Conservation (phyloP, 2,113 vertebrate genomes). For the Diglossa brunneiventris region DNA sequence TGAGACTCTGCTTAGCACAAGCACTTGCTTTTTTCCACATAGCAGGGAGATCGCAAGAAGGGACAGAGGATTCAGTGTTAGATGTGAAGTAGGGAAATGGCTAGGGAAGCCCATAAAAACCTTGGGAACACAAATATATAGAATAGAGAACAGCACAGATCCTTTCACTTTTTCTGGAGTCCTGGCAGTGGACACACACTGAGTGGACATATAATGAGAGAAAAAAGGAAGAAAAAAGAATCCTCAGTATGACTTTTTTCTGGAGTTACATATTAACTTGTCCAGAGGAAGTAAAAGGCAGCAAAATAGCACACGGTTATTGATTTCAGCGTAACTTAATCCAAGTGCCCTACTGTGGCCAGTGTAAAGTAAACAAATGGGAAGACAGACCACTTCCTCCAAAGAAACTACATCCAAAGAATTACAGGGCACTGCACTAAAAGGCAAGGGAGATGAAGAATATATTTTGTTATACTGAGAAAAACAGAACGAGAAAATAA, state of each 20-base stretch:
- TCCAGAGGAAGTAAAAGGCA: background rate
- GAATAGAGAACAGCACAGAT: background rate
- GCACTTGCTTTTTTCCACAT: background rate
- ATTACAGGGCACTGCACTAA: background rate
- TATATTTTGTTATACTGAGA: background rate
- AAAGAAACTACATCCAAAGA: background rate
- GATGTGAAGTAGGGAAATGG: background rate
- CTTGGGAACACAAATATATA: background rate
- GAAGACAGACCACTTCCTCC: background rate
- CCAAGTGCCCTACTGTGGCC: background rate
- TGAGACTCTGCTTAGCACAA: background rate
- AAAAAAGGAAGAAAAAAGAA: accelerated
- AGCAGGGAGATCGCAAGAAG: background rate
- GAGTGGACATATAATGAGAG: background rate
- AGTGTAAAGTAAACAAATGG: background rate
- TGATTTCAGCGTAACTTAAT: background rate
- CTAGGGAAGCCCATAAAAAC: background rate
- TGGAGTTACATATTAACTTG: background rate
- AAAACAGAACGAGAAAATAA: background rate
- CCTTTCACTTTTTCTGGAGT: background rate
- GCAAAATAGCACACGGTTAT: background rate
- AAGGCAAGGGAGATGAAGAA: background rate
- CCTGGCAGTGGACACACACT: background rate
- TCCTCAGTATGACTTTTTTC: background rate
- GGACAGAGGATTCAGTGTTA: background rate